Conservation (phyloP, 2,888 invertebrate species). For the Sialis lutaria region DNA sequence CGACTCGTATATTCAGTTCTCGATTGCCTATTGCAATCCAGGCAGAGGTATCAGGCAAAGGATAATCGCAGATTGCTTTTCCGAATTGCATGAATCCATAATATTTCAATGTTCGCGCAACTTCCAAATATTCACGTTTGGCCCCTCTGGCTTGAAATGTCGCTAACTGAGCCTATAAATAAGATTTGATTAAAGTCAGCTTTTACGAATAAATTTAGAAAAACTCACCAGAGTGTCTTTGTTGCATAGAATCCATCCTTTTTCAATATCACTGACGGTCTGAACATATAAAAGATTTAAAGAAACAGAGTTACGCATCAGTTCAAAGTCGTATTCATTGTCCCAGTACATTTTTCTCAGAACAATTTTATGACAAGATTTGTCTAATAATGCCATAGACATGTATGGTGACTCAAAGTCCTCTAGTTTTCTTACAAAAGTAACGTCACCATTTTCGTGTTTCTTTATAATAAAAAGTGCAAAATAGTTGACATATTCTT, state of each 20-base stretch:
- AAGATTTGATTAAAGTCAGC: not conserved
- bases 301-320: slow-evolving; percentile 66
- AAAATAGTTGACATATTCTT: slow-evolving; percentile 72
- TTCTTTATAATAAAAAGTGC: slow-evolving; percentile 75
- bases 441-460: slow-evolving; percentile 48
- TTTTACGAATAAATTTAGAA: not conserved
- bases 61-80: slow-evolving; percentile 61
- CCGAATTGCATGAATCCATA: slow-evolving; percentile 79
- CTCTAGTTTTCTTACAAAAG: slow-evolving; percentile 75
- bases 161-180: slow-evolving; percentile 35
- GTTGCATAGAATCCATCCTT: slow-evolving; percentile 67
- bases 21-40: slow-evolving; percentile 71
- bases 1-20: slow-evolving; percentile 57
- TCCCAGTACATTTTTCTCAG: slow-evolving; percentile 88
- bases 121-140: slow-evolving; percentile 76
- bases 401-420: slow-evolving; percentile 96
- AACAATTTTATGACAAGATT: slow-evolving; percentile 46
- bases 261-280: slow-evolving; percentile 69
- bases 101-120: slow-evolving; percentile 66
- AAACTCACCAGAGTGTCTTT: slow-evolving; percentile 31
- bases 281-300: slow-evolving; percentile 77
- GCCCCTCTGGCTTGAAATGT: slow-evolving; percentile 58
- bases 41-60: slow-evolving; percentile 44
- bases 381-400: slow-evolving; percentile 55
- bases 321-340: slow-evolving; percentile 59